Conservation (phyloP, 2,888 invertebrate genomes). For the Drosophila cognata region DNA sequence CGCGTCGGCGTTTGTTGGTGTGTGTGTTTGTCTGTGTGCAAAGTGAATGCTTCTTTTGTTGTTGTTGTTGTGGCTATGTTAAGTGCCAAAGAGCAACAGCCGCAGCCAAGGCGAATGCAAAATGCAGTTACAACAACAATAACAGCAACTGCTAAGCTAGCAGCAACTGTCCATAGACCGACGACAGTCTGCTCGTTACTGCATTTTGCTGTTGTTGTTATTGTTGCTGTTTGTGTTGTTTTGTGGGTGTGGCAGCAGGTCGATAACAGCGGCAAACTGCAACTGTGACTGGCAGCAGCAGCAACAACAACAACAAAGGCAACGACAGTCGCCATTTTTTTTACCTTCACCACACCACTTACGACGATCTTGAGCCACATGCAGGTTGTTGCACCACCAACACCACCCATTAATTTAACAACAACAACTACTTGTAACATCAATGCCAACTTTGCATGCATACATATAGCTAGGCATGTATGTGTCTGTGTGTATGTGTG, state of each 20-base stretch:
- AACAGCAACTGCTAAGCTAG: constrained; percentile 9
- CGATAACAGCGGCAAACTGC: constrained; percentile 50
- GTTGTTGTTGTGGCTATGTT: constrained; percentile 47
- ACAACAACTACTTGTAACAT: constrained; percentile 34
- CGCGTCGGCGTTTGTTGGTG: constrained; percentile 31
- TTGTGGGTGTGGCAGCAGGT: constrained; percentile 64
- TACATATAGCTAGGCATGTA: not conserved
- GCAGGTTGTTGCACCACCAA: constrained; percentile 83
- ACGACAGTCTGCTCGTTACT: constrained; percentile 15
- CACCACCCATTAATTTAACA: constrained; percentile 32
- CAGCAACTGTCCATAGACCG: constrained; percentile 17
- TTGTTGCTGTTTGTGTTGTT: constrained; percentile 15
- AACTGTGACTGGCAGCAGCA: constrained; percentile 11
- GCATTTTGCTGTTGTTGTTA: constrained; percentile 9
- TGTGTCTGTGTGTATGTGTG: not conserved
- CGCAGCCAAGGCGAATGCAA: constrained; percentile 79
- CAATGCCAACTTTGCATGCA: constrained; percentile 45
- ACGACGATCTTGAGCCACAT: constrained; percentile 85
- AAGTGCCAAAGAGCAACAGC: constrained; percentile 82
- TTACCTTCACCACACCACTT: constrained; percentile 64
- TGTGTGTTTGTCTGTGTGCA: constrained; percentile 20
- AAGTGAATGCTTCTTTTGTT: constrained; percentile 55
- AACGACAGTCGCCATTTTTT: constrained; percentile 64
- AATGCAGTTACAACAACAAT: constrained; percentile 43
- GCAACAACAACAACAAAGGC: constrained; percentile 15